phyloP scores from a whole-genome alignment of 2,797 vertebrate species.

The Channa striata region DNA sequence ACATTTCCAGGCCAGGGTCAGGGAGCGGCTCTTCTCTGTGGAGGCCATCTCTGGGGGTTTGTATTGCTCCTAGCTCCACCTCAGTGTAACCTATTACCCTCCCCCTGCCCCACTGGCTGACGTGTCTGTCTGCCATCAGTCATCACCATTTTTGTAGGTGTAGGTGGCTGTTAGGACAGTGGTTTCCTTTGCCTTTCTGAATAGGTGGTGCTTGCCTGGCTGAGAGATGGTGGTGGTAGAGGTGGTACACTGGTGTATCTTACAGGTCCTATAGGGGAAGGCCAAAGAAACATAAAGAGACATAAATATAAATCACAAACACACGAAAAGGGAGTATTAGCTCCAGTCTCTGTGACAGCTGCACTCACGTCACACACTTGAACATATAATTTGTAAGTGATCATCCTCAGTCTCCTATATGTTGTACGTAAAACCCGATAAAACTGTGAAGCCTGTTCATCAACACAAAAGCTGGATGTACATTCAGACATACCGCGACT shows the following conservation, averaged over 20 bases:
- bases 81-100: constrained; percentile 28
- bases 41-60: constrained; percentile 57
- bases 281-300: constrained; percentile 19
- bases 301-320: constrained; percentile 35
- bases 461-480: constrained; percentile 33
- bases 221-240: constrained; percentile 51
- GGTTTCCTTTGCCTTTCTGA: constrained; percentile 54
- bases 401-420: background rate
- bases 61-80: constrained; percentile 71
- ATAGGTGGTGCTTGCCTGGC: constrained; percentile 53
- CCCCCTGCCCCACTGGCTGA: constrained; percentile 25
- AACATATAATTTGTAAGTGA: constrained; percentile 2
- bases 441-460: background rate
- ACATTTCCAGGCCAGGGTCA: constrained; percentile 47
- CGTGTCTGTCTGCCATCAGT: constrained; percentile 47
- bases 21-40: constrained; percentile 53
- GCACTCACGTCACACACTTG: background rate
- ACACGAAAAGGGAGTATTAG: background rate
- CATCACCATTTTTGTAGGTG: constrained; percentile 49
- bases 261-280: constrained; percentile 73
- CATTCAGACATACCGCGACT: constrained; percentile 1
- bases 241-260: constrained; percentile 67
- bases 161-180: constrained; percentile 53
- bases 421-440: too few species aligned
- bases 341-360: background rate